A percentile compares a stretch with the other conserved stretches of the same genome.
These are phyloP conservation scores for Aporrectodea caliginosa DNA, from an alignment of 1,140 invertebrate species.

Conservation along the genomic window DNA sequence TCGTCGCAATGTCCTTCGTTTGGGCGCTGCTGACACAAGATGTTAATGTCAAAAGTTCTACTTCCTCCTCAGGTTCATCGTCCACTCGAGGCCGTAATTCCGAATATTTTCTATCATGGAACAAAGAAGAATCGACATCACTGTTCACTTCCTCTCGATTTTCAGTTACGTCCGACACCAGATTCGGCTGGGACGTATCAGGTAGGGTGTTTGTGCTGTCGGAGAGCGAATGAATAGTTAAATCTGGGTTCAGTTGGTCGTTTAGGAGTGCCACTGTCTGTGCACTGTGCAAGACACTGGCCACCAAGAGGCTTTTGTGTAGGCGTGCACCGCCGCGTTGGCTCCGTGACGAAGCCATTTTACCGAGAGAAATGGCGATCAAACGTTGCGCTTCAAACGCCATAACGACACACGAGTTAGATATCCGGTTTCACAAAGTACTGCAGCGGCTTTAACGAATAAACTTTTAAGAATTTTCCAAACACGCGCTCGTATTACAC, in stretches of 20 bases:
- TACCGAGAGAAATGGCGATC: constrained; percentile 66
- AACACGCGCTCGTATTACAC: not conserved
- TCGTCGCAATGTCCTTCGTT: too few relatives aligned
- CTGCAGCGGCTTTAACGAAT: not conserved
- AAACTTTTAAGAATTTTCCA: not conserved
- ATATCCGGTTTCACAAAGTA: not conserved
- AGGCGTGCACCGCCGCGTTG: constrained; percentile 64
- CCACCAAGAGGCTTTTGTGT: constrained; percentile 66
- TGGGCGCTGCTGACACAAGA: too few relatives aligned
- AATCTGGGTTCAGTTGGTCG: not conserved
- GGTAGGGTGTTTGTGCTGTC: too few relatives aligned
- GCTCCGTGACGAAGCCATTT: constrained; percentile 64
- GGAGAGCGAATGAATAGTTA: too few relatives aligned
- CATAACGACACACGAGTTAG: constrained; percentile 47
- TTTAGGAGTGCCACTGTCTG: constrained; percentile 55
- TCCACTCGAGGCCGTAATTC: too few relatives aligned
- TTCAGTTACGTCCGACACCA: too few relatives aligned
- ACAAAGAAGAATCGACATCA: too few relatives aligned
- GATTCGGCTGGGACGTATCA: too few relatives aligned
- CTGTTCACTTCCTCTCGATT: too few relatives aligned
- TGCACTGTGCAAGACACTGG: constrained; percentile 67
- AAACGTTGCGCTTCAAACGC: constrained; percentile 63
- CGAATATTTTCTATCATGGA: too few relatives aligned
- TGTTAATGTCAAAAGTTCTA: too few relatives aligned
- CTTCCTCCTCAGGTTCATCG: too few relatives aligned